Conservation (phyloP, 2,888 invertebrate species). For the Stomorhina lunata region DNA sequence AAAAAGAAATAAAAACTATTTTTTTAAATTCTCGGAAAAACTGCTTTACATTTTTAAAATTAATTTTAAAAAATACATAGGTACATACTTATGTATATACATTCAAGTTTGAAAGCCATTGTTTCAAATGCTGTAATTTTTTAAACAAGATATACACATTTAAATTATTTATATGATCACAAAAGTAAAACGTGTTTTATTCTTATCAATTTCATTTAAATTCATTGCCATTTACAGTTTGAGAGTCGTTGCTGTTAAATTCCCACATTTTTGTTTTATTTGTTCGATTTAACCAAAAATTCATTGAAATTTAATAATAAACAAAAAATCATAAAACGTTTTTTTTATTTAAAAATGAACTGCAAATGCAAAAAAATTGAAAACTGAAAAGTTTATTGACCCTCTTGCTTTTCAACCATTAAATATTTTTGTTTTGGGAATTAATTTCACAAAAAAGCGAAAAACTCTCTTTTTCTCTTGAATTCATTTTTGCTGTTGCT, state of each 20-base stretch:
- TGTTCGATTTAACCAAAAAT: not conserved
- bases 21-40: too few relatives aligned
- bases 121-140: too few relatives aligned
- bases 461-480: slow-evolving; percentile 45
- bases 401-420: slow-evolving; percentile 39
- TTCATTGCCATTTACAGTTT: slow-evolving; percentile 29
- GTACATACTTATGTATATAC: too few relatives aligned
- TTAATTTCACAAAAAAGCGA: slow-evolving; percentile 36
- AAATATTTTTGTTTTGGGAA: slow-evolving; percentile 40
- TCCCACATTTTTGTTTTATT: slow-evolving; percentile 15
- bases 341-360: slow-evolving; percentile 33
- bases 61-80: too few relatives aligned
- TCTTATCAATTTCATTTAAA: not conserved
- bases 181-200: not conserved
- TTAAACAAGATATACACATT: not conserved
- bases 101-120: not conserved
- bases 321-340: not conserved
- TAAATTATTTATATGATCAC: not conserved
- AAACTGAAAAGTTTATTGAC: slow-evolving; percentile 48
- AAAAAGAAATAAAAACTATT: too few relatives aligned
- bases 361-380: slow-evolving; percentile 37
- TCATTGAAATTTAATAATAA: not conserved
- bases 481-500: slow-evolving; percentile 28
- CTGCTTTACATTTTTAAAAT: too few relatives aligned
- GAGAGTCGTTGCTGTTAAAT: not conserved